Conservation (phyloP, 2,113 vertebrate genomes). For the Aphelocoma coerulescens region DNA sequence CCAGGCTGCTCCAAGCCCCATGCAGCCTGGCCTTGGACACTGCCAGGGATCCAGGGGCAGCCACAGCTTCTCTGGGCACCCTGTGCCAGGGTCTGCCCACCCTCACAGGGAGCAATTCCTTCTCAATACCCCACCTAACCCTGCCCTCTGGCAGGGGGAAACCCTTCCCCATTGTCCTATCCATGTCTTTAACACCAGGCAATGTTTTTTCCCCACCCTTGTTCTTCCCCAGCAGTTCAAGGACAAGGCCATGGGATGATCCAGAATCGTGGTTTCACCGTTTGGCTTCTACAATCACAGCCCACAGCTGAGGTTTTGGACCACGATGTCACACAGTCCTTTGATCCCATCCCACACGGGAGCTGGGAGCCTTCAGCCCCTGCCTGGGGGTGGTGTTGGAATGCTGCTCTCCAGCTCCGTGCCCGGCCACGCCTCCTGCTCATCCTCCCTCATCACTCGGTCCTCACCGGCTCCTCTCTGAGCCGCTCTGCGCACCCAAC, state of each 20-base stretch:
- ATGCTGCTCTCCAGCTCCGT: not conserved
- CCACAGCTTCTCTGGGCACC: not conserved
- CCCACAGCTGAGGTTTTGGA: not conserved
- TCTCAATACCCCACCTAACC: accelerated
- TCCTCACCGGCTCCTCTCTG: not conserved
- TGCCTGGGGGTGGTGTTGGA: not conserved
- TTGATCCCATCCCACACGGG: accelerated
- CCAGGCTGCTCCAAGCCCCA: accelerated
- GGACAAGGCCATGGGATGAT: not conserved
- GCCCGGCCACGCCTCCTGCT: not conserved
- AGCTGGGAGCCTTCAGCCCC: not conserved
- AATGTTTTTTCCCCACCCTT: not conserved
- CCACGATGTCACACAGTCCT: accelerated
- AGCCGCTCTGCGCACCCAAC: not conserved
- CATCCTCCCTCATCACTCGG: not conserved
- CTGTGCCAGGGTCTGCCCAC: not conserved
- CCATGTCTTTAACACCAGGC: not conserved
- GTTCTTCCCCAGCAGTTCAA: not conserved
- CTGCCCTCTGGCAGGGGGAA: not conserved
- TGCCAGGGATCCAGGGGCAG: not conserved
- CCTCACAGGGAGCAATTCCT: accelerated
- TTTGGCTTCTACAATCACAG: not conserved
- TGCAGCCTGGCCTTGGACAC: not conserved
- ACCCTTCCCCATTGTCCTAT: not conserved
- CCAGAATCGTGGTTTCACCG: not conserved